Evolutionary conservation across 2,888 invertebrate species (phyloP).

Genomic region (Xylota sylvarum): DNA sequence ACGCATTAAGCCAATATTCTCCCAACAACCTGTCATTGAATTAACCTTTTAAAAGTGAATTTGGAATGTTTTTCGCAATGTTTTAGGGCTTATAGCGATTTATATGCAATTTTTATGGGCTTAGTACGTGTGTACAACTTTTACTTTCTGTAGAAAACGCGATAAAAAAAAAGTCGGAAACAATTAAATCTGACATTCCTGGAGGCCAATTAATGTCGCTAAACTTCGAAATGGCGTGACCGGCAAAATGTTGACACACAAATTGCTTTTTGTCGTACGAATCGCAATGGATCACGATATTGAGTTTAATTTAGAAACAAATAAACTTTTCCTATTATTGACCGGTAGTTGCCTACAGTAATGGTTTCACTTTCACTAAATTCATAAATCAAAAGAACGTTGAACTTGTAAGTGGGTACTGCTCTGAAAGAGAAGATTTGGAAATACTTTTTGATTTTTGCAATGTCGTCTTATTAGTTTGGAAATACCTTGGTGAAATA

Average conservation of each 20-base stretch:
- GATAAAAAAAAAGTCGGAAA: not conserved
- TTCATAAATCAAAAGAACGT: not conserved
- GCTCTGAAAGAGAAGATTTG: too few species aligned
- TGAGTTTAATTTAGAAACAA: not conserved
- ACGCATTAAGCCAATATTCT: too few species aligned
- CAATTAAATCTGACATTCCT: constrained; percentile 17
- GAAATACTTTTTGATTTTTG: not conserved
- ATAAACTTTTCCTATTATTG: not conserved
- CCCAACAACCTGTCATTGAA: too few species aligned
- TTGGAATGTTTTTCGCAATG: not conserved
- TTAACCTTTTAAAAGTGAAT: not conserved
- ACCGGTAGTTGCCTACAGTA: not conserved
- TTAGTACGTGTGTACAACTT: not conserved
- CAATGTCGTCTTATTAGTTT: too few species aligned
- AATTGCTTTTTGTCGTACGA: not conserved
- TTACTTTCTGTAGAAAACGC: not conserved
- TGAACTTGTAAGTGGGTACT: not conserved
- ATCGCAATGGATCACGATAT: constrained; percentile 13
- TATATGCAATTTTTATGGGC: not conserved
- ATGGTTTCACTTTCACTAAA: not conserved
- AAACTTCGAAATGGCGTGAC: constrained; percentile 15
- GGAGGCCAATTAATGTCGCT: constrained; percentile 20
- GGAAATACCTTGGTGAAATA: too few species aligned
- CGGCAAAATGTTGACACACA: constrained; percentile 10
- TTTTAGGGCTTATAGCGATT: not conserved